A percentile compares a stretch with the other conserved stretches of the same genome.
Evolutionary conservation across 1,140 invertebrate genomes (phyloP).

Genomic region (Lepidostoma basale): DNA sequence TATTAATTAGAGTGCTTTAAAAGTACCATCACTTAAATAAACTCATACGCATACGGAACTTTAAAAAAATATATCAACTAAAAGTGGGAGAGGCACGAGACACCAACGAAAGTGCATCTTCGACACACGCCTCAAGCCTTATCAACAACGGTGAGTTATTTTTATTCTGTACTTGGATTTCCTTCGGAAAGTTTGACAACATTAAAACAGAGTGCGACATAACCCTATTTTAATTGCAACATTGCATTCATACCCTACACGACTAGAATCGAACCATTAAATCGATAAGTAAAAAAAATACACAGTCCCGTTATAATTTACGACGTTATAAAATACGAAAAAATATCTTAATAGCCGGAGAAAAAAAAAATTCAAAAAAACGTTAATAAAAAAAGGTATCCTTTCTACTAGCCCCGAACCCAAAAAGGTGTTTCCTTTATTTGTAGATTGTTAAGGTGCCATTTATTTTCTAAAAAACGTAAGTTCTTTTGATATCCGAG

Average conservation of each 20-base stretch:
- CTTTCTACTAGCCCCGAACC: neutral
- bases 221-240: neutral
- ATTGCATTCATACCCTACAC: neutral
- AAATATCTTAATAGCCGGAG: constrained; percentile 15
- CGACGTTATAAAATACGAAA: neutral
- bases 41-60: neutral
- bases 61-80: neutral
- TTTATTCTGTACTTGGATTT: neutral
- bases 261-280: neutral
- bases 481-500: constrained; percentile 20
- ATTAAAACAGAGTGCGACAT: neutral
- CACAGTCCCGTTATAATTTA: constrained; percentile 13
- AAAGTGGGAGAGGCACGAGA: constrained; percentile 2
- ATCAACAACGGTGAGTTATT: constrained; percentile 6
- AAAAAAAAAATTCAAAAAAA: constrained; percentile 6
- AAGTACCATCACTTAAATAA: neutral
- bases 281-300: neutral
- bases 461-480: constrained; percentile 28
- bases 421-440: constrained; percentile 35
- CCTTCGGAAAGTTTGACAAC: constrained; percentile 1
- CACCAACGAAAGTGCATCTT: neutral
- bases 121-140: neutral
- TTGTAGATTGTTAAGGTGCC: constrained; percentile 34
- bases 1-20: neutral
- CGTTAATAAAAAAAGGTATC: constrained; percentile 10